These are phyloP conservation scores for Schrankia costaestrigalis DNA, from an alignment of 2,888 invertebrate species.

Conservation along the genomic window DNA sequence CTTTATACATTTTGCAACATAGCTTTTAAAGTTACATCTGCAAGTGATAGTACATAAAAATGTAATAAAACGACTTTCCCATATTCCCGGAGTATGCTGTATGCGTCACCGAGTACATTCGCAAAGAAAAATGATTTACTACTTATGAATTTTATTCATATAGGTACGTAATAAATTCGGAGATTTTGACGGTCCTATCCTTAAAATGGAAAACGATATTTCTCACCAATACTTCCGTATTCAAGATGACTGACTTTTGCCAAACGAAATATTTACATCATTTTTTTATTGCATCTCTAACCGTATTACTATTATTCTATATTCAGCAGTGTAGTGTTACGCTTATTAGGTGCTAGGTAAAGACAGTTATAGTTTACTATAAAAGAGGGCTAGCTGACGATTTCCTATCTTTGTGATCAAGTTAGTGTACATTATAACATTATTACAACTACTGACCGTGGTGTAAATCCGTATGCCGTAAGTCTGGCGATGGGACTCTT, in stretches of 20 bases:
- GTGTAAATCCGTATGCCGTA: too few species aligned
- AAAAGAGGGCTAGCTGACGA: too few species aligned
- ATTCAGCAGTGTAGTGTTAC: too few species aligned
- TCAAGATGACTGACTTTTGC: conserved; percentile 12
- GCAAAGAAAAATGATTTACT: conserved; percentile 24
- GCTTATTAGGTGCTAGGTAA: too few species aligned
- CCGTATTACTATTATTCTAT: too few species aligned
- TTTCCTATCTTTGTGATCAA: too few species aligned
- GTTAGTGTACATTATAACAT: too few species aligned
- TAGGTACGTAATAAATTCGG: conserved; percentile 29
- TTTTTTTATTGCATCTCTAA: conserved; percentile 5
- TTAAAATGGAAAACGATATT: conserved; percentile 31
- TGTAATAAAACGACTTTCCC: conserved; percentile 3
- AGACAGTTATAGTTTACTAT: too few species aligned
- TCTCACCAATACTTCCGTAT: conserved; percentile 14
- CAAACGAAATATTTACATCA: conserved; percentile 5
- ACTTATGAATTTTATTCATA: conserved; percentile 33
- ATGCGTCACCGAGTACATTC: conserved; percentile 14
- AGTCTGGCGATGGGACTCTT: too few species aligned
- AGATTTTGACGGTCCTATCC: conserved; percentile 26
- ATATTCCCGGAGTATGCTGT: conserved; percentile 5
- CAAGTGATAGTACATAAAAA: conserved; percentile 9
- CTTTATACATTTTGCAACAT: neutral
- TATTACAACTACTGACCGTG: too few species aligned
- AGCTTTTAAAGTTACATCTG: neutral